These are phyloP conservation scores for Ovis canadensis DNA, from an alignment of 2,113 vertebrate genomes.

Conservation along the genomic window DNA sequence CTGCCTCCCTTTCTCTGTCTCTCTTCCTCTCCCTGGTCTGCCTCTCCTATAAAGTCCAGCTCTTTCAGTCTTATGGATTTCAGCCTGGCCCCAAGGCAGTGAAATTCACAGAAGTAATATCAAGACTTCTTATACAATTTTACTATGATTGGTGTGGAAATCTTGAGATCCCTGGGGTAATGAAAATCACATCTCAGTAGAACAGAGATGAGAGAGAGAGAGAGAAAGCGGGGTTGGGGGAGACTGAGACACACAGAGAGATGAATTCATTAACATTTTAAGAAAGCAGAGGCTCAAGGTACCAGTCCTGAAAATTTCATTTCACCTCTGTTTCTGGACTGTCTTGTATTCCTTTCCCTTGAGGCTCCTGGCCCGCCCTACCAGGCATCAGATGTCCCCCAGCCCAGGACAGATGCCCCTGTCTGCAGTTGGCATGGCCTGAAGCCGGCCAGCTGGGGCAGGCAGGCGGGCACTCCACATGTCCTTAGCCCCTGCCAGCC, in stretches of 20 bases:
- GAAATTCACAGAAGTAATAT: not conserved
- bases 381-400: too few relatives aligned
- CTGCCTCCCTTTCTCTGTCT: not conserved
- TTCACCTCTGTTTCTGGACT: not conserved
- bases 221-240: rapidly evolving
- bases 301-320: not conserved
- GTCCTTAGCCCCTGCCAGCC: not conserved
- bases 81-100: not conserved
- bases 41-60: not conserved
- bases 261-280: not conserved
- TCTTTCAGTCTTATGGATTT: not conserved
- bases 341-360: not conserved
- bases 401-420: not conserved
- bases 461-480: not conserved
- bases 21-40: too few relatives aligned
- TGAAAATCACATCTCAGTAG: not conserved
- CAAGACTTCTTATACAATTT: not conserved
- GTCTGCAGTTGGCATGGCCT: not conserved
- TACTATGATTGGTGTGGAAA: not conserved
- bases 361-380: rapidly evolving
- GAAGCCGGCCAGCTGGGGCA: not conserved
- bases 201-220: not conserved
- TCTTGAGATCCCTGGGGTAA: not conserved
- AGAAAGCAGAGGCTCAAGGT: not conserved
- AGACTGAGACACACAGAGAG: not conserved